Evolutionary conservation across 2,888 invertebrate species (phyloP).

Genomic region (Leptarthrus brevirostris): DNA sequence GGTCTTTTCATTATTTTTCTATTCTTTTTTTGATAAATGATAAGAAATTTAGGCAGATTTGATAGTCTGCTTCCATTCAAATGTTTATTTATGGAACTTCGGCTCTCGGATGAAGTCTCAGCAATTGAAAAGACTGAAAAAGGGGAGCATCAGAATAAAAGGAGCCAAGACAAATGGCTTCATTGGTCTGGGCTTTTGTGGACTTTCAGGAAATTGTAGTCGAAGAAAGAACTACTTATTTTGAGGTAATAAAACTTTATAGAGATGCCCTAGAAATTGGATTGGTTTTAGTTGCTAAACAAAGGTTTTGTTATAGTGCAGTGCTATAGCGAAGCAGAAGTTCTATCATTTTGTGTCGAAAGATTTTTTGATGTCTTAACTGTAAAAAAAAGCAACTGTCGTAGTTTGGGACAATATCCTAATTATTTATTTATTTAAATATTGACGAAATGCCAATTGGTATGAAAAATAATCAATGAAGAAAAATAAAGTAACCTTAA

Average conservation of each 20-base stretch:
- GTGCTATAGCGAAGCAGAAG: too few relatives aligned
- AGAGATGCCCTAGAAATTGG: too few relatives aligned
- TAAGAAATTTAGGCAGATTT: constrained; percentile 35
- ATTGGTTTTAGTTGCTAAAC: too few relatives aligned
- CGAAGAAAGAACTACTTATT: constrained; percentile 13
- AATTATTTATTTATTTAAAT: too few relatives aligned
- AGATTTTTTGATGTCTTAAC: too few relatives aligned
- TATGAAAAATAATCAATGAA: too few relatives aligned
- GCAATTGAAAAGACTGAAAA: constrained; percentile 16
- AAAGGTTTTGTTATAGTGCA: too few relatives aligned
- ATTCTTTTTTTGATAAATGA: constrained; percentile 1
- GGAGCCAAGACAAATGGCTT: constrained; percentile 28
- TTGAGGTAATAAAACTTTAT: constrained; percentile 30
- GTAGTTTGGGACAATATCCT: too few relatives aligned
- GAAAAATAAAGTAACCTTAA: too few relatives aligned
- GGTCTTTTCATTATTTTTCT: background rate
- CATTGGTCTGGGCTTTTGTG: background rate
- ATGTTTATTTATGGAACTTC: constrained; percentile 38
- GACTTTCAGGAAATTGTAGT: constrained; percentile 1
- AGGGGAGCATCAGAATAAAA: background rate
- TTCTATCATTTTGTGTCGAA: too few relatives aligned
- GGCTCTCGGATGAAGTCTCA: constrained; percentile 10
- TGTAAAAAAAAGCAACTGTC: too few relatives aligned
- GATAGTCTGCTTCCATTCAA: constrained; percentile 33
- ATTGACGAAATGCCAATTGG: too few relatives aligned